Evolutionary conservation across 2,797 vertebrate genomes (phyloP), one percentile per base, ranked within the genome.

Genomic region (Peromyscus eremicus): DNA sequence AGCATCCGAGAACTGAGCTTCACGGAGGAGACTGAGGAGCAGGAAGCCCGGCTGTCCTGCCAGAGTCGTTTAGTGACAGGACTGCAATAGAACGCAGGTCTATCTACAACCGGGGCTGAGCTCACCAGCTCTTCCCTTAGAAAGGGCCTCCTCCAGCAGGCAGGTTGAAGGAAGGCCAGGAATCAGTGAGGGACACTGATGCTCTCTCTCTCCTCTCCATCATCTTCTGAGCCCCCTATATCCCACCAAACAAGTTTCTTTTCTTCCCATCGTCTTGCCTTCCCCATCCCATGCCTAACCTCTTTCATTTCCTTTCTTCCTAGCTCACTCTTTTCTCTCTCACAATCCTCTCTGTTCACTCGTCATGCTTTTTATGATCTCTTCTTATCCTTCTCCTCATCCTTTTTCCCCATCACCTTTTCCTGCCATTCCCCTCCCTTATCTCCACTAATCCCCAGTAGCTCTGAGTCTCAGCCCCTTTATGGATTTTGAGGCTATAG

Each of bases 361-460:
- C 66, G 46, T 87, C 92, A 94, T 71, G 34, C 76, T 94, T 71
- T 92, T 80, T 52, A 57, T 73, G 60, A 52, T 91, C 76, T 88
- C 57, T 90, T 83, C 89, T 94, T 32, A 43, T 68, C 68, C 71
- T 83, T 90, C 70, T 93, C 66, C 83, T 89, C 62, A 60, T 91
- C 66, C 73, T 5, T 89, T 76, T 64, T 76, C 66, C 70, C 55
- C 76, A 62, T 75, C 71, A 84, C 43, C 52, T 91, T 90, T 95
- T 89, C 62, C 82, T 92, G 29, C 60, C 10, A 21, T 49, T 93
- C 66, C 64, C 37, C 43, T 91, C 37, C 85, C 75, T 76, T 71
- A 80, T 94, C 75, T 95, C 80, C 64, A 87, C 77, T 94, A 86
- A 92, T 85, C 87, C 32, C n/a, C 87, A 79, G 14, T 11, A 66